A percentile compares a stretch with the other conserved stretches of the same genome.
phyloP scores from a whole-genome alignment of 2,797 vertebrate species.

The Ficedula albicollis region DNA sequence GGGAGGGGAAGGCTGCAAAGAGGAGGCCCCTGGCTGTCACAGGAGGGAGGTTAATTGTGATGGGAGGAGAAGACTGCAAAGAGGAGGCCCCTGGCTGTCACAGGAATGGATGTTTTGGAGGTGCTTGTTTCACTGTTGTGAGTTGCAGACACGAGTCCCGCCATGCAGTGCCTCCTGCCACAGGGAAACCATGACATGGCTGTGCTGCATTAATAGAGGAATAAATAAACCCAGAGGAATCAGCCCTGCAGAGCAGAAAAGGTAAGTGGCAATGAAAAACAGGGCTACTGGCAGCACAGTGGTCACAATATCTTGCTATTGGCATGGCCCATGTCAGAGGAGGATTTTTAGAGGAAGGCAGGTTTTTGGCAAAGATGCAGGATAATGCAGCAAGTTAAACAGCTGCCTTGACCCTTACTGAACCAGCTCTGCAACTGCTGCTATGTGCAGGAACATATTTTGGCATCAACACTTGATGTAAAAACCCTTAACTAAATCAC shows the following conservation, averaged over 20 bases:
- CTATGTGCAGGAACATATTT: not conserved
- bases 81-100: not conserved
- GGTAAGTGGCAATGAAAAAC: not conserved
- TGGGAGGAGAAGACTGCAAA: not conserved
- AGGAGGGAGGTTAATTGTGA: not conserved
- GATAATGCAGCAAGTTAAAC: not conserved
- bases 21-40: not conserved
- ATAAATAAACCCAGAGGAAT: not conserved
- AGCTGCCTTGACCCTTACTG: not conserved
- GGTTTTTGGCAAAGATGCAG: not conserved
- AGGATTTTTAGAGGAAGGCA: not conserved
- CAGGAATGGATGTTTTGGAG: not conserved
- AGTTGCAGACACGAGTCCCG: not conserved
- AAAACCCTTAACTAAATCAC: not conserved
- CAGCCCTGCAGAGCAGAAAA: not conserved
- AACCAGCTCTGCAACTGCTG: not conserved
- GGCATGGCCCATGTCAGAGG: accelerated
- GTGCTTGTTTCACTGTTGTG: accelerated
- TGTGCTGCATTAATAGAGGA: not conserved
- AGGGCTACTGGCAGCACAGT: not conserved
- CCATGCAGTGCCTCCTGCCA: not conserved
- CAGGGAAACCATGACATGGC: not conserved
- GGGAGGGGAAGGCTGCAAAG: not conserved
- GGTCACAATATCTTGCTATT: not conserved
- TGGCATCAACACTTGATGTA: not conserved